These are phyloP conservation scores for Ectemnius continuus DNA, from an alignment of 2,888 invertebrate genomes.

Conservation along the genomic window DNA sequence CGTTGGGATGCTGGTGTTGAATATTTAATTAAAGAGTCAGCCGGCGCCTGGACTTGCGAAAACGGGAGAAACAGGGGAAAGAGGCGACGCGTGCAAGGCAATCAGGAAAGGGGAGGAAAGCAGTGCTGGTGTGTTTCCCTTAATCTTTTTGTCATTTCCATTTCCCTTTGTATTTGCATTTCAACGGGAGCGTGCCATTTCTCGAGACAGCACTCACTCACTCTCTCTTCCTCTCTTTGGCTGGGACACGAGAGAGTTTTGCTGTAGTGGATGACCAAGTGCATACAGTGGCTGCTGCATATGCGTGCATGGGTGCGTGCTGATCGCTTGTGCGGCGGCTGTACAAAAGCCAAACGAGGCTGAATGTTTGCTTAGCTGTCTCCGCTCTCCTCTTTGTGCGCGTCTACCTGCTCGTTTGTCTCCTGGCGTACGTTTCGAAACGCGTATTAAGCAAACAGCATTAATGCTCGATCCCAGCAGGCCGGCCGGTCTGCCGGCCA, in stretches of 20 bases:
- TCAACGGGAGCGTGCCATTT: constrained; percentile 40
- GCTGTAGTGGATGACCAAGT: constrained; percentile 17
- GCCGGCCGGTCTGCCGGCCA: too few relatives aligned
- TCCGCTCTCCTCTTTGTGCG: constrained; percentile 62
- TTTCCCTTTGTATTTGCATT: constrained; percentile 46
- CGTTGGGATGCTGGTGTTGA: background rate
- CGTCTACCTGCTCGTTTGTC: constrained; percentile 66
- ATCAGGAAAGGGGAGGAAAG: too few relatives aligned
- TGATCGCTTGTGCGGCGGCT: constrained; percentile 49
- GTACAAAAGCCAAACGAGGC: constrained; percentile 60
- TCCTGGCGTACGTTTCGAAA: constrained; percentile 60
- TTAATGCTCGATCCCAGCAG: constrained; percentile 62
- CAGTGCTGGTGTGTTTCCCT: background rate
- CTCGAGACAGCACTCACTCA: background rate
- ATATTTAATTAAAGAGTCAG: background rate
- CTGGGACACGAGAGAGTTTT: constrained; percentile 5
- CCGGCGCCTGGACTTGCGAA: background rate
- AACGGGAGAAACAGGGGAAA: background rate
- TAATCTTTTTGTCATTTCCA: constrained; percentile 28
- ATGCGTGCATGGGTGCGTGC: constrained; percentile 40
- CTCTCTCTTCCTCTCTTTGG: background rate
- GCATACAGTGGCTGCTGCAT: constrained; percentile 23
- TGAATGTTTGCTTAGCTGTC: constrained; percentile 71
- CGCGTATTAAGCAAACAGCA: constrained; percentile 66
- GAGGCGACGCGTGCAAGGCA: background rate